Percentiles rank a stretch among this genome's conserved stretches.
phyloP scores from a whole-genome alignment of 2,797 vertebrate genomes.

The Arctocebus calabarensis region DNA sequence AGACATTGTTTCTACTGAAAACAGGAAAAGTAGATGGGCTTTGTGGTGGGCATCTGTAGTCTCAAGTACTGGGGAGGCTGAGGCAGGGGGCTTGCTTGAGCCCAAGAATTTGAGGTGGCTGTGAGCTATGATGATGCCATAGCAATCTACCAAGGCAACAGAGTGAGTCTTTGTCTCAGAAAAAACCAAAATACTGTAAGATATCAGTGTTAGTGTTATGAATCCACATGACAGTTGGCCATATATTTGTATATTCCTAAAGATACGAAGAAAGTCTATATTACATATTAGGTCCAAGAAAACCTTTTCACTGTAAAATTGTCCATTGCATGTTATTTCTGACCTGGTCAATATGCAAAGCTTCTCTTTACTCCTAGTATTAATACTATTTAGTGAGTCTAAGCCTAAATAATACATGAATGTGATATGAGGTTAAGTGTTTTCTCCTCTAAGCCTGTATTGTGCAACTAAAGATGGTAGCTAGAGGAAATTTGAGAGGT shows the following conservation, averaged over 20 bases:
- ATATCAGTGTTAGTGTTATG: constrained; percentile 9
- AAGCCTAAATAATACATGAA: not conserved
- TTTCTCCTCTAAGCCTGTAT: not conserved
- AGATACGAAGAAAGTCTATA: not conserved
- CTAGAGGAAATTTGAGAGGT: not conserved
- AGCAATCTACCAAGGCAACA: too few relatives aligned
- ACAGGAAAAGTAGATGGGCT: too few relatives aligned
- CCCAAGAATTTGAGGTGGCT: too few relatives aligned
- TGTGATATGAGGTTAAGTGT: not conserved
- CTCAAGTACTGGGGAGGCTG: too few relatives aligned
- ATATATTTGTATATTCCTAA: not conserved
- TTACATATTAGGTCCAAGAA: constrained; percentile 45
- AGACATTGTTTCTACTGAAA: too few relatives aligned
- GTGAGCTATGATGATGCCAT: too few relatives aligned
- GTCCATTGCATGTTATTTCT: constrained; percentile 23
- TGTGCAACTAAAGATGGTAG: constrained; percentile 37
- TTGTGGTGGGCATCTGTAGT: too few relatives aligned
- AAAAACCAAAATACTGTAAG: not conserved
- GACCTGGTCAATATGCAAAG: not conserved
- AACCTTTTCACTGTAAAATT: constrained; percentile 16
- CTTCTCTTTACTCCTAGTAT: constrained; percentile 29
- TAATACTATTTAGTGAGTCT: not conserved
- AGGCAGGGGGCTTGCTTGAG: too few relatives aligned
- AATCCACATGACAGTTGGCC: not conserved
- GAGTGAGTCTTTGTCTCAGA: too few relatives aligned